Evolutionary conservation across 2,888 invertebrate genomes (phyloP), one percentile per base, ranked within the genome.

Genomic region (Tineola bisselliella): DNA sequence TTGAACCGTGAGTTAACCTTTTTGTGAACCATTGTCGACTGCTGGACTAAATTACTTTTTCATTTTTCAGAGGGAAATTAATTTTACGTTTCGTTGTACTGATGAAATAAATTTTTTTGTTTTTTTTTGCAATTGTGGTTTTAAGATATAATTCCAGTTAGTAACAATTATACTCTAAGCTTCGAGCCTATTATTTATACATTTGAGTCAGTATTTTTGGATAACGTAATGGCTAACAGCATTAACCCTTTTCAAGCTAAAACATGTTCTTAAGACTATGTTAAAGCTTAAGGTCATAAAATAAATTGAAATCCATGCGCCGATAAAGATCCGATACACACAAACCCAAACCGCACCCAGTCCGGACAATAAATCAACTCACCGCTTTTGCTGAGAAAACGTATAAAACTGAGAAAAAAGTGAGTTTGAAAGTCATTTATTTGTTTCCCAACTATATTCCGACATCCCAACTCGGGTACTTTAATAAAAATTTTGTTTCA

Each of bases 371-470:
- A 84, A 84, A 84, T 84, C 84, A 84, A 80, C 76, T 81, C 79
- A 70, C 72, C 80, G 78, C 78, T 81, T 81, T 81, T 78, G 8
- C 59, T 43, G 15, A 59, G 59, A 44, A 44, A 59, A 78, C 76
- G 75, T 80, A 77, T 73, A 78, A 79, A 81, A 75, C 72, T 74
- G 72, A n/a, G 68, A 76, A 74, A 78, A 79, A 76, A 59, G 59
- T 59, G 70, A 74, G 69, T 68, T 65, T 18, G 68, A 77, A 84
- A 81, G 77, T 78, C 80, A 76, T 82, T 81, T 81, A 84, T 84
- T 84, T 83, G 84, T 84, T 84, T 81, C 72, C 78, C 78, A 82
- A 84, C 83, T 82, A 84, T 76, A 79, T 76, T 78, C 75, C 71
- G 76, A 72, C 71, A 6, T 25, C 25, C 25, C 69, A 72, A 73